Evolutionary conservation across 2,113 vertebrate genomes (phyloP), one percentile per base, ranked within the genome.

Genomic region (Eonycteris spelaea): DNA sequence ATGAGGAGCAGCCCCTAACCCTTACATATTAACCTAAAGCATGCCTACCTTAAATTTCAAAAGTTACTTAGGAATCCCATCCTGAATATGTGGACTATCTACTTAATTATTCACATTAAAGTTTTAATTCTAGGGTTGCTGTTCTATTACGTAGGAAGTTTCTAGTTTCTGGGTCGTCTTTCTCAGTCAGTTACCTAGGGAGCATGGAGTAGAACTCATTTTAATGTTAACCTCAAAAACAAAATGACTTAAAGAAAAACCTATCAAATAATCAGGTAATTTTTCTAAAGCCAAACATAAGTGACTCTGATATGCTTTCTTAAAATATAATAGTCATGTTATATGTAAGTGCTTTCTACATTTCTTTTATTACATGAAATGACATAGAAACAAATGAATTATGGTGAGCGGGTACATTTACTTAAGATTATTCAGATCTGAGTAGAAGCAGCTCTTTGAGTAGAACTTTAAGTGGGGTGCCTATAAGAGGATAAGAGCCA

Each of bases 341-440:
- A 65, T 68, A 90, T 75, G 93, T 19, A 96, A 86, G 18, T 71
- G 22, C 51, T 45, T 96, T 63, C 40, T 86, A 2, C 33, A 45
- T 78, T 88, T 92, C 75, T 73, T 95, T 90, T 55, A 73, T 51
- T 80, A 68, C 16, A 51, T 11, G 48, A 90, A 94, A 92, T 97
- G 57, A 92, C 75, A 88, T 3, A 68, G 78, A 93, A 93, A 94
- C 33, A 45, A 90, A 61, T 45, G 40, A 67, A 48, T 53, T 71
- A 79, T 30, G 33, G 33, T 61, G 40, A 86, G 80, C 53, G 33
- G 57, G 75, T 38, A 86, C 74, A 45, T 84, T 87, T 63, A 65
- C 21, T 38, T 38, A 30, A n/a, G 19, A 86, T 63, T 51, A 35
- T 86, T 88, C 71, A 48, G 82, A 48, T 45, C 33, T 43, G 51